Evolutionary conservation across 1,140 invertebrate genomes (phyloP).

Genomic region (Drosophila varians): DNA sequence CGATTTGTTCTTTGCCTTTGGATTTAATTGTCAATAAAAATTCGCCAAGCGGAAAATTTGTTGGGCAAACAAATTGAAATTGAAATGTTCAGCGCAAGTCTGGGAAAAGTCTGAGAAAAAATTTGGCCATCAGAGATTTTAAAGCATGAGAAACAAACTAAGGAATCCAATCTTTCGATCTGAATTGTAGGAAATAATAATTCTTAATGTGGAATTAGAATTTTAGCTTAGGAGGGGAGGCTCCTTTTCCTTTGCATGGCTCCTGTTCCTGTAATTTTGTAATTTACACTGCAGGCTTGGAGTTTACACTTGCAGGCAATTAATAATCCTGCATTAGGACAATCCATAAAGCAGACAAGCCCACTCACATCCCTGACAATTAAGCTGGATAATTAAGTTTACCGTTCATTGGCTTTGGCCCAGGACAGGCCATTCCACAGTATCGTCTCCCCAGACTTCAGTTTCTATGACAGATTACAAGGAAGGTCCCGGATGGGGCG

Average conservation of each 20-base stretch:
- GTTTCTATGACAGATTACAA: conserved; percentile 40
- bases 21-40: conserved; percentile 83
- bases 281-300: conserved; percentile 80
- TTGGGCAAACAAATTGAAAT: conserved; percentile 82
- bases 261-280: conserved; percentile 67
- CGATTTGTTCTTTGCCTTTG: conserved; percentile 44
- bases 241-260: not conserved
- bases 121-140: not conserved
- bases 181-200: not conserved
- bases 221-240: not conserved
- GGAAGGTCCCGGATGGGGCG: not conserved
- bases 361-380: conserved; percentile 62
- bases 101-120: conserved; percentile 44
- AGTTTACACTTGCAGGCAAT: conserved; percentile 82
- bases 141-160: conserved; percentile 15
- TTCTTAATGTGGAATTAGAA: not conserved
- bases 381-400: conserved; percentile 82
- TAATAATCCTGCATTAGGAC: conserved; percentile 82
- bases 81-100: conserved; percentile 56
- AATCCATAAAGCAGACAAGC: conserved; percentile 64
- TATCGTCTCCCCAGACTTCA: not conserved
- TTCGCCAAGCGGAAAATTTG: conserved; percentile 83
- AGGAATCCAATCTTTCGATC: not conserved
- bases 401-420: conserved; percentile 77
- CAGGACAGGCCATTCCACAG: not conserved